Evolutionary conservation across 2,113 vertebrate genomes (phyloP), one percentile per base, ranked within the genome.

Genomic region (Nettapus auritus): DNA sequence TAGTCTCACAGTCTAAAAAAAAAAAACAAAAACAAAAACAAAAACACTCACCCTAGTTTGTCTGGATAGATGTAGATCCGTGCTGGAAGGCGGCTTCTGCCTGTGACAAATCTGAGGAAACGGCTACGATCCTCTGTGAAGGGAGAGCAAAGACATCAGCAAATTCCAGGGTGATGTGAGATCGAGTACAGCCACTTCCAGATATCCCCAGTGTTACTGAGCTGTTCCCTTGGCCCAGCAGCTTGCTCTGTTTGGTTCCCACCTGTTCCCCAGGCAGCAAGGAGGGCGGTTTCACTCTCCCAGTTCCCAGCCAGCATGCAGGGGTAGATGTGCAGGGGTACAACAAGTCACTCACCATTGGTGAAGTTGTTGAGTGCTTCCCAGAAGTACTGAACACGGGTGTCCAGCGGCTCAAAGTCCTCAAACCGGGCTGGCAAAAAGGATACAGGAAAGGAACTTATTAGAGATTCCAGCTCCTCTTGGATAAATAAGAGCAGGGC

Each of bases 321-420:
- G 38, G 48, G 55, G 33, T 28, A 67, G 42, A 70, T 20, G 59
- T 0, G 1, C n/a, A 91, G 4, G 5, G 71, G 60, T 48, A 80
- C 44, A 77, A n/a, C 10, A 75, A 71, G 67, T 36, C 38, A 91
- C 98, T 98, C 67, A 99, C 99, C 99, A 1, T 99, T 99, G 55
- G 99, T 99, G 97, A 99, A 99, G 97, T 98, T 99, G 81, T 98
- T 99, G 88, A 99, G 98, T 0, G 99, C 99, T 91, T 99, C 99
- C 99, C 99, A 99, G 91, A 99, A 97, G 96, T 99, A 99, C 77
- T 99, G 99, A 90, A 99, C 98, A 68, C 99, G 97, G 6, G 98
- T 97, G 55, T 99, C 99, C 46, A 98, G 97, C 33, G 98, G 98
- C 74, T 99, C 99, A 73, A 99, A 98, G 96, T 99, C 99, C 94